Conservation (phyloP, 1,140 invertebrate genomes). For the Berghia stephanieae region DNA sequence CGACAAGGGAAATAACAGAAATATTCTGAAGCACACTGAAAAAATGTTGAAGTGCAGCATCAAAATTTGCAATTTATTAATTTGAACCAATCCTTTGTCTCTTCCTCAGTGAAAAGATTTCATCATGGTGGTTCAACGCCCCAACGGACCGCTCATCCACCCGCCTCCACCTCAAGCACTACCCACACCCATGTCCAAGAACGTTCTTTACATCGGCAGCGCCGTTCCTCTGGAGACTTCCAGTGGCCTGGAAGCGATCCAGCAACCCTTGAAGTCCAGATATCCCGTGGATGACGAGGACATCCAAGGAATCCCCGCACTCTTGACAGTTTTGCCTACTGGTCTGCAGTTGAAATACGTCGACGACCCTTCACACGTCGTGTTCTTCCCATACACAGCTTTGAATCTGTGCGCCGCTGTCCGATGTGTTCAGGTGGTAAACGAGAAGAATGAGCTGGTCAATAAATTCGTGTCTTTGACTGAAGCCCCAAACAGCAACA, state of each 20-base stretch:
- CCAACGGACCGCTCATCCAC: background rate
- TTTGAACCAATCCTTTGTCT: too few relatives aligned
- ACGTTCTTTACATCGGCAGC: slow-evolving; percentile 97
- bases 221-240: slow-evolving; percentile 97
- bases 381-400: slow-evolving; percentile 97
- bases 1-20: too few relatives aligned
- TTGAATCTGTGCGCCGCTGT: slow-evolving; percentile 98
- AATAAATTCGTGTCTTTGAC: slow-evolving; percentile 89
- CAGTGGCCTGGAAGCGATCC: slow-evolving; percentile 93
- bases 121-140: slow-evolving; percentile 47
- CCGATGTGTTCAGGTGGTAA: slow-evolving; percentile 51
- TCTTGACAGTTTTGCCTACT: slow-evolving; percentile 95
- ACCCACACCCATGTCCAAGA: slow-evolving; percentile 70
- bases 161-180: background rate
- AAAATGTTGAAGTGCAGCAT: too few relatives aligned
- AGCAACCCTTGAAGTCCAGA: slow-evolving; percentile 94
- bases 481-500: slow-evolving; percentile 70
- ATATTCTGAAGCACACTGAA: too few relatives aligned
- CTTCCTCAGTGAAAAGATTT: too few relatives aligned
- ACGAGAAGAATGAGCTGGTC: slow-evolving; percentile 62
- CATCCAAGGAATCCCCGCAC: slow-evolving; percentile 58
- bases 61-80: too few relatives aligned
- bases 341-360: slow-evolving; percentile 96
- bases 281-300: slow-evolving; percentile 70
- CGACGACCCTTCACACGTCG: slow-evolving; percentile 91